Evolutionary conservation across 1,140 invertebrate genomes (phyloP).

Genomic region (Lucilia sericata): DNA sequence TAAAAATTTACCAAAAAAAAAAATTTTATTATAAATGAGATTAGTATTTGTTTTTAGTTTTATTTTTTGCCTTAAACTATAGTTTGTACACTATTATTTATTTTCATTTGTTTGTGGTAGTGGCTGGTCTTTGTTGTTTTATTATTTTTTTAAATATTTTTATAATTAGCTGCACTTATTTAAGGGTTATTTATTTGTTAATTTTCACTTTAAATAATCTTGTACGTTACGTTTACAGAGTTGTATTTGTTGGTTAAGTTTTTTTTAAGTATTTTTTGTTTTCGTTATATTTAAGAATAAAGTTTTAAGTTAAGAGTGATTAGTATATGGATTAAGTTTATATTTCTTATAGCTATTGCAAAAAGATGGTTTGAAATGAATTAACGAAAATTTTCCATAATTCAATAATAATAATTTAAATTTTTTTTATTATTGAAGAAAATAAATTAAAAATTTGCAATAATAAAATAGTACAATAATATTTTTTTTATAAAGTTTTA

Average conservation of each 20-base stretch:
- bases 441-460: too few relatives aligned
- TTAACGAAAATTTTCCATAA: too few relatives aligned
- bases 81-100: too few relatives aligned
- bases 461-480: too few relatives aligned
- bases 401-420: too few relatives aligned
- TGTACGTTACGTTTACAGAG: constrained; percentile 16
- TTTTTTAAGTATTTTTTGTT: not conserved
- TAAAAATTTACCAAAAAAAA: not conserved
- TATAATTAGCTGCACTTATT: not conserved
- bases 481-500: too few relatives aligned
- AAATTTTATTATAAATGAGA: not conserved
- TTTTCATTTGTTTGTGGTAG: not conserved
- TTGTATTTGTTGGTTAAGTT: not conserved
- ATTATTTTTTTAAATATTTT: not conserved
- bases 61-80: not conserved
- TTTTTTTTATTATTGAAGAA: too few relatives aligned
- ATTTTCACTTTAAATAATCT: not conserved
- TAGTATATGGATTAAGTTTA: too few relatives aligned
- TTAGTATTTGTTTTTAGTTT: not conserved
- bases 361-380: too few relatives aligned
- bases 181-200: not conserved
- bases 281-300: not conserved
- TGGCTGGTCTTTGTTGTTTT: not conserved
- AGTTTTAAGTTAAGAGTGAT: too few relatives aligned
- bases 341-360: too few relatives aligned